Conservation (phyloP, 2,113 vertebrate genomes). For the Chloebia gouldiae region DNA sequence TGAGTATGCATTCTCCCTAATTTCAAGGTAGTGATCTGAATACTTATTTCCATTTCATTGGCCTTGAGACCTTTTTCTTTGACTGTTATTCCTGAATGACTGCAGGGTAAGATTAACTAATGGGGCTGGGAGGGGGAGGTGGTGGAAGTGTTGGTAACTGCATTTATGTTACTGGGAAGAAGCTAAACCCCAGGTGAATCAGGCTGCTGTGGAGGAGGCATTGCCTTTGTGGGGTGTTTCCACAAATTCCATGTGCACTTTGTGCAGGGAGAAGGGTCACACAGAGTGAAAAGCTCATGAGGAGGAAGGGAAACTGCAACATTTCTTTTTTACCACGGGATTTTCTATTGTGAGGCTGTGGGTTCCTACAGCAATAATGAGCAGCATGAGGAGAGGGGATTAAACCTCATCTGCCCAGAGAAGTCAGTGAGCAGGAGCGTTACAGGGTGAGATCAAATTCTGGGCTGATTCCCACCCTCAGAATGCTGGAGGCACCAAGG, state of each 20-base stretch:
- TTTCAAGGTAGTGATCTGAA: neutral
- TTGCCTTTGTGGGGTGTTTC: neutral
- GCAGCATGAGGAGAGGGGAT: neutral
- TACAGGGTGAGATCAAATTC: neutral
- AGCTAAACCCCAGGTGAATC: neutral
- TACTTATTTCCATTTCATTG: neutral
- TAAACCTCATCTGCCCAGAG: neutral
- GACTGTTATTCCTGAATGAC: neutral
- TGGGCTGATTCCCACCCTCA: neutral
- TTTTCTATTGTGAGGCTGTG: neutral
- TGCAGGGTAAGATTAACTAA: neutral
- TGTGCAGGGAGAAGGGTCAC: neutral
- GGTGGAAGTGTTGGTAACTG: neutral
- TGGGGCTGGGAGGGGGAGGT: neutral
- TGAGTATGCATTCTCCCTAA: neutral
- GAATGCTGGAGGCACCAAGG: neutral
- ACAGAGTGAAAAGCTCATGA: neutral
- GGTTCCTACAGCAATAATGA: neutral
- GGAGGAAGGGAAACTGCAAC: neutral
- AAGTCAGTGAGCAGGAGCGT: neutral
- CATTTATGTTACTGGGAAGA: neutral
- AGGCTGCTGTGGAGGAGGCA: neutral
- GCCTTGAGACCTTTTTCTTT: neutral
- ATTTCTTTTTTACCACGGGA: neutral
- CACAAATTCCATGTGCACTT: neutral